Conservation (phyloP, 2,113 vertebrate species). For the Rhynchopsitta pachyrhyncha region DNA sequence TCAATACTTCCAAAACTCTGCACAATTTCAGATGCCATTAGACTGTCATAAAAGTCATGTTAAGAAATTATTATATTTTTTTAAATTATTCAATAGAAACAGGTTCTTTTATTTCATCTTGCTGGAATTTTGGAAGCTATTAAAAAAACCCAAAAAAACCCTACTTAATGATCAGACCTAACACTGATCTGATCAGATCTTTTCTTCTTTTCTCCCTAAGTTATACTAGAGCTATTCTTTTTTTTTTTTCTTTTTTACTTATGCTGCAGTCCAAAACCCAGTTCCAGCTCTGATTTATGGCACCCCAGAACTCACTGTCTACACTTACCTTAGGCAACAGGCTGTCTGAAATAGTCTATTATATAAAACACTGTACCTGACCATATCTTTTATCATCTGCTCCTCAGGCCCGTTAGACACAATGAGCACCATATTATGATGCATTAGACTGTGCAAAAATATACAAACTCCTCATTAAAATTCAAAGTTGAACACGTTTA, state of each 20-base stretch:
- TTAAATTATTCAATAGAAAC: neutral
- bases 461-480: neutral
- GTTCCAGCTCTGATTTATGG: neutral
- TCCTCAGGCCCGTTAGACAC: neutral
- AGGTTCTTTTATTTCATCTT: neutral
- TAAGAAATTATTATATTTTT: neutral
- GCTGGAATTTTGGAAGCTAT: neutral
- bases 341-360: neutral
- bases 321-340: neutral
- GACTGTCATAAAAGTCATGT: neutral
- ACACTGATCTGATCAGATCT: neutral
- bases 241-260: neutral
- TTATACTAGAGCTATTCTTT: neutral
- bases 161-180: neutral
- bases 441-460: neutral
- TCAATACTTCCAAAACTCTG: neutral
- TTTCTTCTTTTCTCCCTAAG: neutral
- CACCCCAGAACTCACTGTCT: neutral
- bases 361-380: neutral
- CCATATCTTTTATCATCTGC: neutral
- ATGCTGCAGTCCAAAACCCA: neutral
- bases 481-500: neutral
- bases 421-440: accelerated
- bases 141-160: neutral
- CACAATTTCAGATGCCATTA: neutral